These are phyloP conservation scores for Excalfactoria chinensis DNA, from an alignment of 2,113 vertebrate genomes.

Conservation along the genomic window DNA sequence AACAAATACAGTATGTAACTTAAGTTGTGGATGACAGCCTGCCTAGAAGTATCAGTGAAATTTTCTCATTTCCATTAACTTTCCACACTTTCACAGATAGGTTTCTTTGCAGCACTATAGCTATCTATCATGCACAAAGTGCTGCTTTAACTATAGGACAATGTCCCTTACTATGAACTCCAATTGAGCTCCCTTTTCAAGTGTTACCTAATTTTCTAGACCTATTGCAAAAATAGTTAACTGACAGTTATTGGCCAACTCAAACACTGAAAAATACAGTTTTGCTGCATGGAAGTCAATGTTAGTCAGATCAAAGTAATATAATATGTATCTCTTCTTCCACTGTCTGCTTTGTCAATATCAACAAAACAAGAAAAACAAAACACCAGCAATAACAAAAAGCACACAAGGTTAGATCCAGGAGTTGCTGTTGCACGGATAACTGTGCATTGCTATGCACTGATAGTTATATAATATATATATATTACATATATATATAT, in stretches of 20 bases:
- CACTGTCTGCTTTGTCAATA: neutral
- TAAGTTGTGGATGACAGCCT: neutral
- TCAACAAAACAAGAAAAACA: neutral
- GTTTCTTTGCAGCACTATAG: neutral
- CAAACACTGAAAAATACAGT: neutral
- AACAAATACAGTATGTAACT: neutral
- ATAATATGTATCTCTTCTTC: neutral
- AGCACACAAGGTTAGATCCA: neutral
- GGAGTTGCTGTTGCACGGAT: neutral
- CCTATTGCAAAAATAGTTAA: neutral
- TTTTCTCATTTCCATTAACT: neutral
- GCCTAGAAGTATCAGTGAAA: neutral
- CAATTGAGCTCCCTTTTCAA: neutral
- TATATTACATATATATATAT: too few species aligned
- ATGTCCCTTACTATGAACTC: accelerated
- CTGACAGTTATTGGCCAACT: neutral
- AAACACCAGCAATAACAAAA: neutral
- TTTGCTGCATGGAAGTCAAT: neutral
- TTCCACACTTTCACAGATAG: neutral
- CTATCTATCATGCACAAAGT: neutral
- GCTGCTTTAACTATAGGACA: neutral
- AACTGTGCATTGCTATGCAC: neutral
- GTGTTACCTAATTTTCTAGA: neutral
- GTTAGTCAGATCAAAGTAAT: neutral
- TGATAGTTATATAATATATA: too few species aligned